Evolutionary conservation across 2,113 vertebrate genomes (phyloP).

Genomic region (Prunella himalayana): DNA sequence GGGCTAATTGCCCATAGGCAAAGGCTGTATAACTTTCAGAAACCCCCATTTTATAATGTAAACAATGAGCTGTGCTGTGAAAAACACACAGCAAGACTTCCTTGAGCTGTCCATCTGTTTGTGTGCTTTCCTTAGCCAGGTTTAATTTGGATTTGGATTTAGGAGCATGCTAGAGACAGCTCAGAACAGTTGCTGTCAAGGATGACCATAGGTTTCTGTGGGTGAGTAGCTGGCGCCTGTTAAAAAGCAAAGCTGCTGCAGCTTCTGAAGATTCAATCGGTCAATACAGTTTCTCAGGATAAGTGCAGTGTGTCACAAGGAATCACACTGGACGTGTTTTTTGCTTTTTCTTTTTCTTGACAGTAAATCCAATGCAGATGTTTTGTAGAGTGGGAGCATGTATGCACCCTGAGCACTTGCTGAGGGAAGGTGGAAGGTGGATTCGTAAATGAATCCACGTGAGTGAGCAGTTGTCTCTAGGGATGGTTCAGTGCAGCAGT

Average conservation of each 20-base stretch:
- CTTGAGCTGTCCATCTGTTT: background rate
- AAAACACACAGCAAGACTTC: background rate
- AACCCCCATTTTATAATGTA: background rate
- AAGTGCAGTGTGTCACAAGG: background rate
- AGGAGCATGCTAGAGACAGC: background rate
- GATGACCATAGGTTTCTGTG: background rate
- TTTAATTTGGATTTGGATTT: background rate
- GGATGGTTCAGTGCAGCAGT: background rate
- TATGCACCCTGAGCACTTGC: background rate
- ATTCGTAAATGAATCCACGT: background rate
- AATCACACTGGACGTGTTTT: background rate
- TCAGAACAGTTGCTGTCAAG: background rate
- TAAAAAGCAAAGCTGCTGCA: background rate
- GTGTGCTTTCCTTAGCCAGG: background rate
- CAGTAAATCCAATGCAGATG: background rate
- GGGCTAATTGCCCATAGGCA: background rate
- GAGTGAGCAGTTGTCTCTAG: background rate
- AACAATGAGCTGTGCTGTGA: background rate
- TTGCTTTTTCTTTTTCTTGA: background rate
- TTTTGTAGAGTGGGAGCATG: background rate
- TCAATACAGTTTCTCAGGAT: background rate
- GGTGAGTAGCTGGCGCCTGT: background rate
- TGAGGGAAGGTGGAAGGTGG: background rate
- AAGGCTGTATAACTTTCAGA: background rate
- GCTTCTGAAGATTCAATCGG: accelerated